phyloP scores from a whole-genome alignment of 2,113 vertebrate genomes.

The Chlorodrepanis virens region DNA sequence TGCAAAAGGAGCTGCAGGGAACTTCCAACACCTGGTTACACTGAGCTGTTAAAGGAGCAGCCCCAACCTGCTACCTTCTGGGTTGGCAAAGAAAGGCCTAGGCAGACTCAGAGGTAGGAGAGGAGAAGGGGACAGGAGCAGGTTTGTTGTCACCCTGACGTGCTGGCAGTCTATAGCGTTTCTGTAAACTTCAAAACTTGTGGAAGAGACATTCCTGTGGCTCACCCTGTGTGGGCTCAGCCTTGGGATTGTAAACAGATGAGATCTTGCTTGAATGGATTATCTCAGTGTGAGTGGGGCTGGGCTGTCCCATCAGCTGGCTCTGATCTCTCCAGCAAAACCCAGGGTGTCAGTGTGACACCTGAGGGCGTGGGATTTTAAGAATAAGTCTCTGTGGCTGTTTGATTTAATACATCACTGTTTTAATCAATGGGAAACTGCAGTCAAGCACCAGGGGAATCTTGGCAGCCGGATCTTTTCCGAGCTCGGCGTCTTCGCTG shows the following conservation, averaged over 20 bases:
- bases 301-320: background rate
- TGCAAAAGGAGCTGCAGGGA: background rate
- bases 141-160: background rate
- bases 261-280: background rate
- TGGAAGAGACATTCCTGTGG: background rate
- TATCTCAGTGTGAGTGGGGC: background rate
- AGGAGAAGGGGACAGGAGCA: background rate
- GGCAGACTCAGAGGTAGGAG: background rate
- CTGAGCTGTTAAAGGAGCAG: background rate
- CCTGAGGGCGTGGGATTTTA: background rate
- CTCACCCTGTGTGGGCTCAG: background rate
- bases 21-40: background rate
- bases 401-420: background rate
- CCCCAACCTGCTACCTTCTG: background rate
- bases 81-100: background rate
- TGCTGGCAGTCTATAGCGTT: background rate
- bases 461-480: background rate
- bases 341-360: fast-evolving
- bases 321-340: background rate
- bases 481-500: background rate
- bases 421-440: background rate
- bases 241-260: background rate
- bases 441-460: background rate
- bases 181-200: background rate
- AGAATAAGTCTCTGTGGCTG: background rate